phyloP scores from a whole-genome alignment of 2,888 invertebrate species.

The Helobdella robusta region DNA sequence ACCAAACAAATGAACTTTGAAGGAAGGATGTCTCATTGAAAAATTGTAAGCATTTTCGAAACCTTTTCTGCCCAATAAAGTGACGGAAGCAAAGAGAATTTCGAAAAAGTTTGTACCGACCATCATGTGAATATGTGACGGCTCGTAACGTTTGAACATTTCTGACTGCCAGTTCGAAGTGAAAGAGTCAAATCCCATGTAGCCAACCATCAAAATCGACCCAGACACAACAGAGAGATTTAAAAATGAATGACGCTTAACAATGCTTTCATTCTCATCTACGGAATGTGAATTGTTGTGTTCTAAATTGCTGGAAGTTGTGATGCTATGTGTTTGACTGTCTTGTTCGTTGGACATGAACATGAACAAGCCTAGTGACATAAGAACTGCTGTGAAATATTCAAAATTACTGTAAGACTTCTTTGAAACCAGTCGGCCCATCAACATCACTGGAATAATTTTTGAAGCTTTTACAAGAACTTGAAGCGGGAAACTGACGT shows the following conservation, averaged over 20 bases:
- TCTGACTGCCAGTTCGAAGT: slow-evolving; percentile 97
- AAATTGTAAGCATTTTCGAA: slow-evolving; percentile 64
- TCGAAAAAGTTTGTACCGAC: slow-evolving; percentile 90
- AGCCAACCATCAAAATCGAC: slow-evolving; percentile 70
- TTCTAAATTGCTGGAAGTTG: background rate
- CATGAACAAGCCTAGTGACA: slow-evolving; percentile 83
- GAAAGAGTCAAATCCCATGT: slow-evolving; percentile 91
- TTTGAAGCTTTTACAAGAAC: slow-evolving; percentile 83
- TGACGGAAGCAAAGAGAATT: slow-evolving; percentile 72
- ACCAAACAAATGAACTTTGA: slow-evolving; percentile 67
- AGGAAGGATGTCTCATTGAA: slow-evolving; percentile 67
- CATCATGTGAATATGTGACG: slow-evolving; percentile 84
- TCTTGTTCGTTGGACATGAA: slow-evolving; percentile 64
- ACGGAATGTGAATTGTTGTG: too few species aligned
- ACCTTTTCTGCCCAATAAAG: slow-evolving; percentile 75
- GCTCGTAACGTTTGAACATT: slow-evolving; percentile 68
- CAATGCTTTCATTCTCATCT: background rate
- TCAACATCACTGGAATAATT: slow-evolving; percentile 72
- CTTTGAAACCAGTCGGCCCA: slow-evolving; percentile 83
- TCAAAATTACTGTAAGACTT: slow-evolving; percentile 80
- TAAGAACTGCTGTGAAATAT: slow-evolving; percentile 76
- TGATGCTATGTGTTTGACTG: slow-evolving; percentile 42
- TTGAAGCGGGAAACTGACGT: slow-evolving; percentile 93
- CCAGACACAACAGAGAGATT: slow-evolving; percentile 61
- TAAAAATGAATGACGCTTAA: background rate